A percentile compares a stretch with the other conserved stretches of the same genome.
Evolutionary conservation across 2,113 vertebrate genomes (phyloP).

Genomic region (Globicephala melas): DNA sequence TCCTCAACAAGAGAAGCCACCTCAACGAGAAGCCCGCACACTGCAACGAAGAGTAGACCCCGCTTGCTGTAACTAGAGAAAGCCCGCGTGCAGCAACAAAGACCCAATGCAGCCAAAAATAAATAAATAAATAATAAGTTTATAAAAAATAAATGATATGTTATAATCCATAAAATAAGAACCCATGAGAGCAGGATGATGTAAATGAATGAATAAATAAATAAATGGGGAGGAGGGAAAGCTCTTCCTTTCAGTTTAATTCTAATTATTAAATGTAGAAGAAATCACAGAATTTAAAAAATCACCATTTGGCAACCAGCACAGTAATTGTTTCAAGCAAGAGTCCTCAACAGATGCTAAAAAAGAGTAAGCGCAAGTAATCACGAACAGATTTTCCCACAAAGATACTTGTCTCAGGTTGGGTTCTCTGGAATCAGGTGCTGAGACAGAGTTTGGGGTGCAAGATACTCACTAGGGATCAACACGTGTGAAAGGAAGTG

Average conservation of each 20-base stretch:
- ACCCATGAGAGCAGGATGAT: background rate
- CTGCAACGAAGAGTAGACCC: no score
- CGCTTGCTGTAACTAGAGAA: no score
- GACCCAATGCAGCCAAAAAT: no score
- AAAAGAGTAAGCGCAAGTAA: background rate
- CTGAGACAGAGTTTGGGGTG: background rate
- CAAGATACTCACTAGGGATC: background rate
- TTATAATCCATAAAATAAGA: background rate
- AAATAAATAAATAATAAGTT: no score
- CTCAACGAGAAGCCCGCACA: accelerated
- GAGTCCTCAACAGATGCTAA: background rate
- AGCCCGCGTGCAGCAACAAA: no score
- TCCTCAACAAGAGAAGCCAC: no score
- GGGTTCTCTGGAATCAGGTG: background rate
- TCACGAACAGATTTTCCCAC: background rate
- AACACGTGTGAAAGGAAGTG: background rate
- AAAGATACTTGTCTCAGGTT: background rate
- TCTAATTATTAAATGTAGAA: background rate
- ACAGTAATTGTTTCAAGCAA: background rate
- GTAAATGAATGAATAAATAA: background rate
- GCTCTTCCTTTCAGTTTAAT: background rate
- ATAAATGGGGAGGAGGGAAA: background rate
- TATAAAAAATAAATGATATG: background rate
- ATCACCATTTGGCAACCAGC: background rate
- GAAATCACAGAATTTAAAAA: background rate